Conservation (phyloP, 1,140 invertebrate genomes). For the Caligus rogercresseyi region DNA sequence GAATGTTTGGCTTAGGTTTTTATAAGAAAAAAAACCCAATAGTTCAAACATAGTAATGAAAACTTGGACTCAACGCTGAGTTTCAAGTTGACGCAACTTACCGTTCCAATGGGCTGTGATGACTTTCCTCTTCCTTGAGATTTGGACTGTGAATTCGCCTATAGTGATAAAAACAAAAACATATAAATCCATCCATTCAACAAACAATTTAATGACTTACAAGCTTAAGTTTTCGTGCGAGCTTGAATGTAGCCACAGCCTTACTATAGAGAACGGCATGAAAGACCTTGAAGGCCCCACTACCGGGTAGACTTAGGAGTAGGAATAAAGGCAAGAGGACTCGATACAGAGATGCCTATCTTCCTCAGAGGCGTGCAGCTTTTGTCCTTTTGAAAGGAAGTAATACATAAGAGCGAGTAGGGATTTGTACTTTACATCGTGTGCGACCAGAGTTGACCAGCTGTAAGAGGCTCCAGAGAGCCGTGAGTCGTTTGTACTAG, state of each 20-base stretch:
- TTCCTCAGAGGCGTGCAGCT: constrained; percentile 27
- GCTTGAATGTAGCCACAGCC: constrained; percentile 34
- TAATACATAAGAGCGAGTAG: constrained; percentile 36
- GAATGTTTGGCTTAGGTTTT: too few relatives aligned
- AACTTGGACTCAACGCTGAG: too few relatives aligned
- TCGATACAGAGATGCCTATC: constrained; percentile 29
- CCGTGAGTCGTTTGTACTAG: not conserved
- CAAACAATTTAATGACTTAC: not conserved
- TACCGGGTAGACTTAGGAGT: constrained; percentile 36
- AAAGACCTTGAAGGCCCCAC: constrained; percentile 38
- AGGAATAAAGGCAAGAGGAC: constrained; percentile 34
- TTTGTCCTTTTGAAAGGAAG: constrained; percentile 33
- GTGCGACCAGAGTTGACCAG: constrained; percentile 35
- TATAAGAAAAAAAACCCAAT: too few relatives aligned
- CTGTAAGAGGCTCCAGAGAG: not conserved
- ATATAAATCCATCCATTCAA: not conserved
- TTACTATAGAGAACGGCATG: constrained; percentile 37
- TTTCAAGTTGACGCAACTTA: too few relatives aligned
- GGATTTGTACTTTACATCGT: constrained; percentile 32
- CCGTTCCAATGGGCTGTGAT: too few relatives aligned
- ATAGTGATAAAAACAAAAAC: too few relatives aligned
- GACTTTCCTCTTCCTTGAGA: too few relatives aligned
- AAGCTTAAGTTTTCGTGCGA: constrained; percentile 26
- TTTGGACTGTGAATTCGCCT: too few relatives aligned
- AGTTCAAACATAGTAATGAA: too few relatives aligned